These are phyloP conservation scores for western clawed frog (Xenopus tropicalis) DNA, from an alignment of 2,113 vertebrate genomes.

Conservation along the genomic window DNA sequence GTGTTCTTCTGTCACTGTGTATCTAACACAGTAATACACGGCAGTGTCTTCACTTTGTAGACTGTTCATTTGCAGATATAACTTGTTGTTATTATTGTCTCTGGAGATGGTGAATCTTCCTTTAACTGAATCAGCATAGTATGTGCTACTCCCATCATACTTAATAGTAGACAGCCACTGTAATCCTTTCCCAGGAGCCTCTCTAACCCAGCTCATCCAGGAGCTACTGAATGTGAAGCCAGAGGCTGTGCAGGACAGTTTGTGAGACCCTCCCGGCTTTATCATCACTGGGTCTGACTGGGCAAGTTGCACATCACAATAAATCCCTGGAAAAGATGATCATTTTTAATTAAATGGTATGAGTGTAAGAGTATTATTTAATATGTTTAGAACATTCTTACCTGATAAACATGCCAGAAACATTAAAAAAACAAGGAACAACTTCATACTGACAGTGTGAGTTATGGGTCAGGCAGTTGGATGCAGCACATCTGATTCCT, in stretches of 20 bases:
- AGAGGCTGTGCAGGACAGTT: not conserved
- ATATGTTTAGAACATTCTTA: too few species aligned
- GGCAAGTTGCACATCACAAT: not conserved
- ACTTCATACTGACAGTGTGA: too few species aligned
- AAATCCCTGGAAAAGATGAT: not conserved
- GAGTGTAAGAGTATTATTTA: too few species aligned
- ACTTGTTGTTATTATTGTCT: slow-evolving; percentile 31
- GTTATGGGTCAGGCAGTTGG: too few species aligned
- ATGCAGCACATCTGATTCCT: too few species aligned
- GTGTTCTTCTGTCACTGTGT: not conserved
- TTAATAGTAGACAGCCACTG: slow-evolving; percentile 10
- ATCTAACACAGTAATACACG: slow-evolving; percentile 21
- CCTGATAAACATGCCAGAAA: too few species aligned
- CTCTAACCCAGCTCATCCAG: slow-evolving; percentile 13
- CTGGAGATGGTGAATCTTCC: slow-evolving; percentile 38
- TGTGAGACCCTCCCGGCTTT: not conserved
- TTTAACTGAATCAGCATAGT: slow-evolving; percentile 8
- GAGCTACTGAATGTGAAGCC: not conserved
- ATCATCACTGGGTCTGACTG: not conserved
- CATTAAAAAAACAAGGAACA: too few species aligned
- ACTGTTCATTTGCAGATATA: slow-evolving; percentile 25
- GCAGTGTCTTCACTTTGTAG: slow-evolving; percentile 20
- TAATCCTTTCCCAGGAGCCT: slow-evolving; percentile 10
- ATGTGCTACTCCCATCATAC: not conserved
- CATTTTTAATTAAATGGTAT: too few species aligned